Base-by-base conservation (phyloP, 2,888 invertebrate genomes). In the Bhutanitis thaidina region DNA sequence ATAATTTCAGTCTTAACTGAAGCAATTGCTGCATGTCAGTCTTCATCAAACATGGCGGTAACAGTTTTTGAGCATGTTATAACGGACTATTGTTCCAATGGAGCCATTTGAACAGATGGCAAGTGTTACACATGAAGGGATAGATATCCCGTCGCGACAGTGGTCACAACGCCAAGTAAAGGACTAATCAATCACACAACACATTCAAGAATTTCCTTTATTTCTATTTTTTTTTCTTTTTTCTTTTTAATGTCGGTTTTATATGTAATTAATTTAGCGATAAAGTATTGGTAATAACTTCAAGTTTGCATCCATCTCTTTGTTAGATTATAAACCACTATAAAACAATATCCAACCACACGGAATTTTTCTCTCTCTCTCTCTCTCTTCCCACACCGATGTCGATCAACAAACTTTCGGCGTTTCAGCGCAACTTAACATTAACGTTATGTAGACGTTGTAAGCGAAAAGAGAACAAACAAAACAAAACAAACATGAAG, bases 221-320 rank as follows among this genome's bases (percentile, higher is more conserved):
- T 87, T 90, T 84, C 82, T 79, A 80, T 88, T 86, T 85, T 86
- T 85, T 85, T 78, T 67, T 73, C 63, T 80, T 82, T 82, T 77
- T 65, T 70, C 60, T 69, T 67, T 66, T 79, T 76, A 76, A 75
- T 65, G 75, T 71, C 68, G 65, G 76, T 83, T 80, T 77, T 67
- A 64, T 73, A 72, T 80, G 77, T 82, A 79, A 77, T 87, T 84
- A 86, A 84, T 90, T 90, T 90, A 90, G 90, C 86, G 86, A 90
- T 89, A 90, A 88, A 85, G 81, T 80, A 83, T 81, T 16, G 85
- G 84, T 85, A 82, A 77, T 81, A 84, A 84, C 82, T 83, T 82
- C 81, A 81, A 74, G 84, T 84, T 84, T 85, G 84, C 74, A 77
- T 85, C 79, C 80, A 70, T 74, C 79, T 78, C 77, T 79, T 78